Percentiles rank a stretch among this genome's conserved stretches.
phyloP scores from a whole-genome alignment of 2,113 vertebrate species.

The Condylura cristata region DNA sequence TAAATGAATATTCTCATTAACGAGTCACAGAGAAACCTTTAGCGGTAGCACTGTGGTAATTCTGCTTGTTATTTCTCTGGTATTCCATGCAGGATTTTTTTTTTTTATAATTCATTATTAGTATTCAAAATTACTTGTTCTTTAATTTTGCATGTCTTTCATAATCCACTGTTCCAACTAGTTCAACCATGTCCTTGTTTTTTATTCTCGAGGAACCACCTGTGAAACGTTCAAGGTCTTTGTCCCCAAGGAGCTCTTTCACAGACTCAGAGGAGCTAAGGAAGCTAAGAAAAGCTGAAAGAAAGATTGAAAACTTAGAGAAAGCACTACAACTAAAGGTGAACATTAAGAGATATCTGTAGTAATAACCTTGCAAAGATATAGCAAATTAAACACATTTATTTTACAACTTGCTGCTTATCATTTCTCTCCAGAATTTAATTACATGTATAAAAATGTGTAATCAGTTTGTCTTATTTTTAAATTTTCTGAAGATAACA shows the following conservation, averaged over 20 bases:
- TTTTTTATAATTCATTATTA: conserved; percentile 95
- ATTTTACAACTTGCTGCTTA: conserved; percentile 73
- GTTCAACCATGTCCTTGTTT: conserved; percentile 92
- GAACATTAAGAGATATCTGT: conserved; percentile 77
- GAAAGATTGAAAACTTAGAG: conserved; percentile 90
- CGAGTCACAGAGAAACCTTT: conserved; percentile 98
- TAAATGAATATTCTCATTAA: conserved; percentile 99
- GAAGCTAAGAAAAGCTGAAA: conserved; percentile 87
- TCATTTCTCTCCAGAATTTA: conserved; percentile 55
- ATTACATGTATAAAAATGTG: conserved; percentile 35
- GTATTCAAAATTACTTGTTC: conserved; percentile 95
- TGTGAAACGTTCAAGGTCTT: conserved; percentile 95
- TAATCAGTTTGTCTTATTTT: conserved; percentile 29
- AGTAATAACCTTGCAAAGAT: conserved; percentile 73
- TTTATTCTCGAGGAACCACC: conserved; percentile 92
- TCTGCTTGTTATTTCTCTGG: conserved; percentile 95
- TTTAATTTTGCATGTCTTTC: conserved; percentile 96
- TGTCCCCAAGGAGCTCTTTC: conserved; percentile 92
- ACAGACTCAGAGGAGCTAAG: conserved; percentile 83
- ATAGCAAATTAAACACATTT: conserved; percentile 74
- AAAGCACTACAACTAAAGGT: conserved; percentile 91
- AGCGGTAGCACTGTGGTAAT: conserved; percentile 92
- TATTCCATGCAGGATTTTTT: conserved; percentile 92
- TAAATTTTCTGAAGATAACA: conserved; percentile 50
- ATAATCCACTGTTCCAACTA: conserved; percentile 89